phyloP scores from a whole-genome alignment of 2,113 vertebrate species.

The Python bivittatus region DNA sequence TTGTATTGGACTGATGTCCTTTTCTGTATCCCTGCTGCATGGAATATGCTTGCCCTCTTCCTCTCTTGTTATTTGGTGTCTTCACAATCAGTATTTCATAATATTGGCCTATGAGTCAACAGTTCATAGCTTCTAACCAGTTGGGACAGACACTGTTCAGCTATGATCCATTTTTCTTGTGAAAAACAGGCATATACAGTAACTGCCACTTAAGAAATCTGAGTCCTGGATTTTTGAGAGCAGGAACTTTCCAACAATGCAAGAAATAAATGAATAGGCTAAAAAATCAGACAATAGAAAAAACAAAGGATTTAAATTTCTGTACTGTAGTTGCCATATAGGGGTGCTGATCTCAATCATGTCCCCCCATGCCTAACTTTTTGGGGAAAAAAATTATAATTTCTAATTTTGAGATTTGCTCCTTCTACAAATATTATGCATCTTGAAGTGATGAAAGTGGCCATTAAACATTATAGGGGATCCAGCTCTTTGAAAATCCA shows the following conservation, averaged over 20 bases:
- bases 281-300: neutral
- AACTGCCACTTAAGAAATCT: neutral
- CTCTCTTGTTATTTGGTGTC: neutral
- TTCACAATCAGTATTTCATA: neutral
- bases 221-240: neutral
- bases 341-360: neutral
- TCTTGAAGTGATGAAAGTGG: neutral
- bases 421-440: neutral
- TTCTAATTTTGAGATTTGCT: neutral
- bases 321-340: neutral
- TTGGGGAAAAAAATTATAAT: neutral
- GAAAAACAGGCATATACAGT: neutral
- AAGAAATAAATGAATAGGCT: neutral
- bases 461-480: neutral
- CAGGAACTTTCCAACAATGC: neutral
- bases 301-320: neutral
- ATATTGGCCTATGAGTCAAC: neutral
- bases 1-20: neutral
- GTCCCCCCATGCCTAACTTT: neutral
- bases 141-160: neutral
- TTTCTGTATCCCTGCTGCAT: neutral
- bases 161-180: neutral
- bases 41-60: neutral
- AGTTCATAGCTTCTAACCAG: neutral
- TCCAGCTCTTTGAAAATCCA: neutral